A percentile compares a stretch with the other conserved stretches of the same genome.
Evolutionary conservation across 2,113 vertebrate species (phyloP).

Genomic region (Isurus oxyrinchus): DNA sequence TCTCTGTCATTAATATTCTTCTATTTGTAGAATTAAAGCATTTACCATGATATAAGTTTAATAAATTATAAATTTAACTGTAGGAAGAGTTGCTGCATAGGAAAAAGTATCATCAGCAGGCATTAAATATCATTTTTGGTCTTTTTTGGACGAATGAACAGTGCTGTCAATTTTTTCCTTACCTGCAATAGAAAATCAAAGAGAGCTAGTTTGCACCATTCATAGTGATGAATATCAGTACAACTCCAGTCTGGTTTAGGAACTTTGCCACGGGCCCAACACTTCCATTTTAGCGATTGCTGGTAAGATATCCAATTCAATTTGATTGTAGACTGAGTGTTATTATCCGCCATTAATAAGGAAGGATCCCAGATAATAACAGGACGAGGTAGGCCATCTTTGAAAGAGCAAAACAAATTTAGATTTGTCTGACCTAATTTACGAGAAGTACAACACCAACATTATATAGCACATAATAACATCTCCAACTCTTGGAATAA

Average conservation of each 20-base stretch:
- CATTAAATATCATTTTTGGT: background rate
- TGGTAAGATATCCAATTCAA: slow-evolving; percentile 84
- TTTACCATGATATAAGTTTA: background rate
- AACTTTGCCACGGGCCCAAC: slow-evolving; percentile 72
- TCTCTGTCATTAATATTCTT: background rate
- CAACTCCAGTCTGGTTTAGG: slow-evolving; percentile 75
- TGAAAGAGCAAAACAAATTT: slow-evolving; percentile 6
- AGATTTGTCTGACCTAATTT: background rate
- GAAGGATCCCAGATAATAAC: slow-evolving; percentile 79
- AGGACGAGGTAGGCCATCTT: slow-evolving; percentile 70
- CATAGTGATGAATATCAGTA: slow-evolving; percentile 74
- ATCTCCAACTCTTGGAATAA: background rate
- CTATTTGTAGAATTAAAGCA: background rate
- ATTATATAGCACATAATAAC: background rate
- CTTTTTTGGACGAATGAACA: background rate
- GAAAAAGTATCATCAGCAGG: background rate
- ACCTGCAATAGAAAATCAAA: slow-evolving; percentile 96
- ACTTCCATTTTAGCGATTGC: slow-evolving; percentile 70
- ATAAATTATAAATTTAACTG: background rate
- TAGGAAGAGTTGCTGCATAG: background rate
- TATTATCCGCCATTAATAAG: slow-evolving; percentile 60
- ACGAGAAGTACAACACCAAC: background rate
- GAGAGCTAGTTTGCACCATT: slow-evolving; percentile 89
- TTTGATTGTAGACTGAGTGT: slow-evolving; percentile 58
- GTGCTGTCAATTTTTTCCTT: slow-evolving; percentile 41